A percentile compares a stretch with the other conserved stretches of the same genome.
phyloP scores from a whole-genome alignment of 1,140 invertebrate species.

The Eubasilissa regina region DNA sequence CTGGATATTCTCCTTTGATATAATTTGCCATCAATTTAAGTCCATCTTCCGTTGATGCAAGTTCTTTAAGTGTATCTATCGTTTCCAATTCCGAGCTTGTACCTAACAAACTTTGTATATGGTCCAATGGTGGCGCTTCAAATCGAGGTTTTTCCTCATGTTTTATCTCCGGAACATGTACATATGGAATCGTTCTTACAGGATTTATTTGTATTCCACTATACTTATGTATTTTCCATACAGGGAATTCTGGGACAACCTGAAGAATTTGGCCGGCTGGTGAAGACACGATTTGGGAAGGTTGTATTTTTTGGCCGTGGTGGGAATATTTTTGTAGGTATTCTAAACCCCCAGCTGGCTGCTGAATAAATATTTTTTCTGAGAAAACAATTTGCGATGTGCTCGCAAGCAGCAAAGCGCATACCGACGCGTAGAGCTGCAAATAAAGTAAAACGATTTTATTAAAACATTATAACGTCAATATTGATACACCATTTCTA shows the following conservation, averaged over 20 bases:
- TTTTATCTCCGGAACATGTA: background rate
- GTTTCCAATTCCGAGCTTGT: constrained; percentile 51
- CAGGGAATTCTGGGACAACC: constrained; percentile 40
- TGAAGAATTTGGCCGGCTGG: constrained; percentile 16
- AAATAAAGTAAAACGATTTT: background rate
- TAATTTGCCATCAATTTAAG: constrained; percentile 49
- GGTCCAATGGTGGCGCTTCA: constrained; percentile 34
- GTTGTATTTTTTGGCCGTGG: background rate
- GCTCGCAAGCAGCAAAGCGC: background rate
- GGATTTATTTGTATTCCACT: constrained; percentile 56
- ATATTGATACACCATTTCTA: too few species aligned
- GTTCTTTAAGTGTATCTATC: constrained; percentile 43
- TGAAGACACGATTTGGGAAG: background rate
- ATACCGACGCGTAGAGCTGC: background rate
- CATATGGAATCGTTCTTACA: constrained; percentile 45
- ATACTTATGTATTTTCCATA: constrained; percentile 58
- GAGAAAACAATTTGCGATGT: background rate
- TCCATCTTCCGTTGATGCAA: constrained; percentile 53
- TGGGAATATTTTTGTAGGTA: constrained; percentile 6
- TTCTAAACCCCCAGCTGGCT: constrained; percentile 11
- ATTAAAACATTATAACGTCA: too few species aligned
- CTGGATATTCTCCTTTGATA: constrained; percentile 45
- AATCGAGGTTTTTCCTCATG: background rate
- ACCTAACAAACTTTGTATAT: constrained; percentile 53
- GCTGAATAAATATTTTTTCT: constrained; percentile 15